Percentiles rank a stretch among this genome's conserved stretches.
Conservation (phyloP, 2,797 vertebrate species). For the Silurus aristotelis region DNA sequence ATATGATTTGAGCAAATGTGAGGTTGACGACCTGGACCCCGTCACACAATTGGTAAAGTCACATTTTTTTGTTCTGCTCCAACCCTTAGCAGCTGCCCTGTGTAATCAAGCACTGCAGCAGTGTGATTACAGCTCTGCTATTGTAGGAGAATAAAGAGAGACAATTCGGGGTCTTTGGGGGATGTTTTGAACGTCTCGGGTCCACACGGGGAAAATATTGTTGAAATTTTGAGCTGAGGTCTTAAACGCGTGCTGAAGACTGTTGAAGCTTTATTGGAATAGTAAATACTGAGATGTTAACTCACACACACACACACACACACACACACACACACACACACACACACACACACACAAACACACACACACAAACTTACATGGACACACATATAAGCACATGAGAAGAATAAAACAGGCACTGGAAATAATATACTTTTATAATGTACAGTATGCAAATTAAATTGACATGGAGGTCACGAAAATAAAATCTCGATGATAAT, state of each 20-base stretch:
- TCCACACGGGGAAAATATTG: background rate
- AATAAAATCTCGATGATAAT: background rate
- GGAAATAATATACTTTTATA: background rate
- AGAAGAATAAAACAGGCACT: no score
- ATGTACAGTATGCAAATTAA: background rate
- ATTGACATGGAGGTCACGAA: background rate
- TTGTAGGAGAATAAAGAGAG: background rate
- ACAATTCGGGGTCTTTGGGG: background rate
- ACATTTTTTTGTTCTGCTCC: conserved; percentile 9
- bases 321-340: background rate
- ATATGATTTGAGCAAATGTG: background rate
- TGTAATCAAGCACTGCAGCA: conserved; percentile 2
- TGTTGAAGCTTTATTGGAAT: conserved; percentile 9
- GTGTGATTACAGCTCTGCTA: conserved; percentile 14
- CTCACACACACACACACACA: background rate
- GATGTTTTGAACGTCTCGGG: conserved; percentile 1
- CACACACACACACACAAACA: conserved; percentile 2
- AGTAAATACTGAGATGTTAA: background rate
- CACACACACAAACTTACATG: background rate
- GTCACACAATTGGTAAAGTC: background rate
- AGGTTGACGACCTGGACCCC: background rate
- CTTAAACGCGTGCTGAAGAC: background rate
- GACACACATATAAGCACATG: background rate
- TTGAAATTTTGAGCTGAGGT: background rate
- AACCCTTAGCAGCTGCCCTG: background rate